Evolutionary conservation across 1,140 invertebrate genomes (phyloP).

Genomic region (Formica exsecta): DNA sequence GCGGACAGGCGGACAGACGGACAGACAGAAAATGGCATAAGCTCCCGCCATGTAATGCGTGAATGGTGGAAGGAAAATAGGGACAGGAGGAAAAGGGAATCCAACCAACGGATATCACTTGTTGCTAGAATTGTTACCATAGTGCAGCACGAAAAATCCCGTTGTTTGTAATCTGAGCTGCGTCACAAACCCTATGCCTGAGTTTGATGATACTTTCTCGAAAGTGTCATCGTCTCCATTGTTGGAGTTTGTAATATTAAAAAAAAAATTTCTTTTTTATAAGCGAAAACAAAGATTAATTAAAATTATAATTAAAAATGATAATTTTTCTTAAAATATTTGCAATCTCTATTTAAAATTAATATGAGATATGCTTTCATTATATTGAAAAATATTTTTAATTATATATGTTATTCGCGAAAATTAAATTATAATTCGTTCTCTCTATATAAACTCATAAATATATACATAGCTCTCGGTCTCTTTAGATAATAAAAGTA

Average conservation of each 20-base stretch:
- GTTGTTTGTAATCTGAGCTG: conserved; percentile 55
- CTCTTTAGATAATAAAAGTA: conserved; percentile 14
- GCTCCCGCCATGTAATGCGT: neutral
- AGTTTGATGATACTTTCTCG: conserved; percentile 43
- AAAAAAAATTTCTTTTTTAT: neutral
- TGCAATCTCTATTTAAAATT: neutral
- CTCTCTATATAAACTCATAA: neutral
- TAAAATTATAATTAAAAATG: conserved; percentile 8
- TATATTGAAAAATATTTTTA: neutral
- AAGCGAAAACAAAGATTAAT: neutral
- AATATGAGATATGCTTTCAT: neutral
- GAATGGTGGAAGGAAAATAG: conserved; percentile 28
- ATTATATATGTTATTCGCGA: neutral
- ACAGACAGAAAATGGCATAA: conserved; percentile 58
- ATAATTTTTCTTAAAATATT: neutral
- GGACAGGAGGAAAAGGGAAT: conserved; percentile 14
- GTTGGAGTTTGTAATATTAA: neutral
- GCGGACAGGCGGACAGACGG: neutral
- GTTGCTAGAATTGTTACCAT: conserved; percentile 60
- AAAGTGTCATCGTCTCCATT: conserved; percentile 17
- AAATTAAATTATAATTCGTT: neutral
- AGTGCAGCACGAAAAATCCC: conserved; percentile 15
- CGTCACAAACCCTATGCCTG: neutral
- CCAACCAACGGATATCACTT: conserved; percentile 65
- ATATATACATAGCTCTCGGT: neutral